Evolutionary conservation across 2,888 invertebrate genomes (phyloP).

Genomic region (Vesta saturnalis): DNA sequence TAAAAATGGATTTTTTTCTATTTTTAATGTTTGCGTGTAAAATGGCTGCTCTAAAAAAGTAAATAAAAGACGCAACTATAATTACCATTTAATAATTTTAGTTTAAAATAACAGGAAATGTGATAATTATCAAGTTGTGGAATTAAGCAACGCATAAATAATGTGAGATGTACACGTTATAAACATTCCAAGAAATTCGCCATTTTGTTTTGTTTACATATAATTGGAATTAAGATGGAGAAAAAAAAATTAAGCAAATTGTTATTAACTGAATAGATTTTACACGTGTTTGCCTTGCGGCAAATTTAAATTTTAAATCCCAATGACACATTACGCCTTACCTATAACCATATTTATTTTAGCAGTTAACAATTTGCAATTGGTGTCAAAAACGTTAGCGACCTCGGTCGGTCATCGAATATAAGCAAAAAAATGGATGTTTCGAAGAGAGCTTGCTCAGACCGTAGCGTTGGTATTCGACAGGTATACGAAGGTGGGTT

Average conservation of each 20-base stretch:
- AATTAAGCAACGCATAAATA: not conserved
- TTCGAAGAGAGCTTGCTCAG: conserved; percentile 16
- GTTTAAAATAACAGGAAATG: conserved; percentile 31
- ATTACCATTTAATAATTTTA: conserved; percentile 19
- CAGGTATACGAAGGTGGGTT: conserved; percentile 24
- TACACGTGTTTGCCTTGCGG: conserved; percentile 34
- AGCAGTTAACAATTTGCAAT: conserved; percentile 24
- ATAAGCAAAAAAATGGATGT: not conserved
- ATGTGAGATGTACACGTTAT: conserved; percentile 24
- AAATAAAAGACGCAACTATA: conserved; percentile 10
- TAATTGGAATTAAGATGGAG: conserved; percentile 3
- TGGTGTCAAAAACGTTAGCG: conserved; percentile 30
- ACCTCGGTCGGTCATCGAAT: conserved; percentile 13
- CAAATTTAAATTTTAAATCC: conserved; percentile 33
- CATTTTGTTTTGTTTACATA: conserved; percentile 34
- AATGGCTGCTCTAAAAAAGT: not conserved
- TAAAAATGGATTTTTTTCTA: no score
- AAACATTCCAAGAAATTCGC: conserved; percentile 30
- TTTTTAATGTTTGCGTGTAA: not conserved
- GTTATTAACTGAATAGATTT: conserved; percentile 22
- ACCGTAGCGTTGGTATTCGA: conserved; percentile 24
- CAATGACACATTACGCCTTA: conserved; percentile 22
- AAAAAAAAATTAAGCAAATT: conserved; percentile 26
- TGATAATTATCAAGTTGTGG: conserved; percentile 27
- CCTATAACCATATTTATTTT: conserved; percentile 12